Base-by-base conservation (phyloP, 2,113 vertebrate species). In the Tetrao urogallus region DNA sequence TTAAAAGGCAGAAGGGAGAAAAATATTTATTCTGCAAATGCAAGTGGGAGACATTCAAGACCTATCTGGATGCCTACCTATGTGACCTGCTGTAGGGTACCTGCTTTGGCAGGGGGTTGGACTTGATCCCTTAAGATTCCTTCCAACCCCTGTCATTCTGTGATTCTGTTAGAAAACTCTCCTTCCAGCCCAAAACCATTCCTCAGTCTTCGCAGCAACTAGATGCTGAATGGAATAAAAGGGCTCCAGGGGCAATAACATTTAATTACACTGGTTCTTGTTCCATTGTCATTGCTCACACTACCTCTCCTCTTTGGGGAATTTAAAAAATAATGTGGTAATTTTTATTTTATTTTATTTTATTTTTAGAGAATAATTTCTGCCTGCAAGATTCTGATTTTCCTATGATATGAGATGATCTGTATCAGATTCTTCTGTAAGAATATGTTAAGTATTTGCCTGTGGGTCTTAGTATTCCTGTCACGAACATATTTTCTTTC, bases 371-470 rank as follows among this genome's bases (percentile, higher is more conserved):
- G 64, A 30, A 72, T 47, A 52, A 21, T 72, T 91, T 87, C 75
- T 82, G 30, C 63, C 82, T 72, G 58, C 48, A 70, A 3, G 2
- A 65, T 36, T 91, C 86, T 72, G 70, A 89, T 76, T 91, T 84
- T 54, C 34, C 87, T 89, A 48, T 43, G 71, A 78, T 58, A 85
- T 70, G 77, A 10, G 8, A 16, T 85, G 84, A 93, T 78, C 78
- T 24, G 73, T 75, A 94, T 93, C 89, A 27, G 17, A 48, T 79
- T 85, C 63, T 87, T 91, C 78, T 27, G n/a, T 40, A 74, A 40
- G 70, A 96, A 94, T 13, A 85, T 28, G 17, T 48, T 48, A 92
- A 93, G 58, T 72, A 79, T 20, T 87, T 89, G 32, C 50, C 83
- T 81, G 19, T 47, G 43, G 2, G 2, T 93, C 85, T 94, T 36